Percentiles rank a stretch among this genome's conserved stretches.
Conservation (phyloP, 2,888 invertebrate genomes). For the Amphiduros pacificus region DNA sequence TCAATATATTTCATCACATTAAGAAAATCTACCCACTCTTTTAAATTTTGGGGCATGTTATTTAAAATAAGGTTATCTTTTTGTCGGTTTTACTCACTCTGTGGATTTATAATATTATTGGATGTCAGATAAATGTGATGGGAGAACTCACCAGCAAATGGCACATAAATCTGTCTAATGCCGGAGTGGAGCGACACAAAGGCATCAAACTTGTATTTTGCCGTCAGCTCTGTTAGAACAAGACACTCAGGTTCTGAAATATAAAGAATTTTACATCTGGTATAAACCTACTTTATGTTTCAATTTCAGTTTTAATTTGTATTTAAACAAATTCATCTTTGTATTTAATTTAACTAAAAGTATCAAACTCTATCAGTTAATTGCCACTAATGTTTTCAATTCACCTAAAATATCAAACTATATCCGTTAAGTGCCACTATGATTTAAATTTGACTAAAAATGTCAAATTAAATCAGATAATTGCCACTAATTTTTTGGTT, state of each 20-base stretch:
- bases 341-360: neutral
- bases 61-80: too few relatives aligned
- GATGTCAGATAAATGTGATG: too few relatives aligned
- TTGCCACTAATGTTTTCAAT: too few relatives aligned
- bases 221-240: slow-evolving; percentile 40
- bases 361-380: too few relatives aligned
- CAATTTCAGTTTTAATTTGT: neutral
- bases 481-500: too few relatives aligned
- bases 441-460: neutral
- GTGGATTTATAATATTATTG: too few relatives aligned
- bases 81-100: too few relatives aligned
- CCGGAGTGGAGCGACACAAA: slow-evolving; percentile 55
- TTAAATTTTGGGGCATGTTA: too few relatives aligned
- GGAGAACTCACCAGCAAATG: slow-evolving; percentile 49
- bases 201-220: slow-evolving; percentile 43
- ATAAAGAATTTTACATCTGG: neutral
- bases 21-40: too few relatives aligned
- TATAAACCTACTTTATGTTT: neutral
- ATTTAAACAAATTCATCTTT: neutral
- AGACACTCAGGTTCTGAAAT: slow-evolving; percentile 48
- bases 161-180: slow-evolving; percentile 52
- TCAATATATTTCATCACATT: too few relatives aligned
- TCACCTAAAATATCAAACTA: neutral
- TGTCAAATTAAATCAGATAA: neutral
- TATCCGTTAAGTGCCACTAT: neutral